Evolutionary conservation across 2,113 vertebrate species (phyloP), one percentile per base, ranked within the genome.

Genomic region (Halichoerus grypus): DNA sequence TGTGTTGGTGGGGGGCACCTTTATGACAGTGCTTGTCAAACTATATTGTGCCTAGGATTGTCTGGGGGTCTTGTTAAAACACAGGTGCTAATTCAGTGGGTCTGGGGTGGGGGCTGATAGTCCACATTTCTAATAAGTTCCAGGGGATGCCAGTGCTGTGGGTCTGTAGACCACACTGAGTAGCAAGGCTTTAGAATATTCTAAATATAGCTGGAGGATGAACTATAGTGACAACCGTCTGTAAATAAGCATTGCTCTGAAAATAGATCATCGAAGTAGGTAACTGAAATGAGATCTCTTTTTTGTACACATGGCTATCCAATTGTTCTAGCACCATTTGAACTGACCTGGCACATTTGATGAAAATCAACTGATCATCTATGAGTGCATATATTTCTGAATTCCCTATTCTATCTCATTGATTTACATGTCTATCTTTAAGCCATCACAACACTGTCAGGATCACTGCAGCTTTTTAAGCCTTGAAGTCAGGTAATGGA

Each of bases 171-270:
- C 36, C 42, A 96, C 10, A 65, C 83, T 89, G 90, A 84, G 83
- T 69, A 95, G 51, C 65, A 81, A 96, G 89, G 63, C 31, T 96
- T 95, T 90, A 93, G 74, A 91, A 93, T 83, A 96, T 91, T 94
- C 57, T 61, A 96, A 96, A 92, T 92, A 92, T 88, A 93, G 85
- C 72, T 46, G 31, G 59, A 81, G 57, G 51, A 77, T 36, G 76
- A 94, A 81, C 63, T 24, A 76, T 55, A 89, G 93, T 86, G 63
- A 85, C 51, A 82, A 87, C 28, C 67, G 24, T 95, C 59, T 92
- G 57, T 92, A 94, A 86, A 94, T 92, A 81, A 86, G 67, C 53
- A 94, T 90, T 65, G 71, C 63, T 94, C 83, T 89, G 79, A 85
- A 93, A 92, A 96, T 81, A 96, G 71, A 89, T 77, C 26, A 93